Percentiles rank a stretch among this genome's conserved stretches.
Evolutionary conservation across 92 coral and sea anemone species (phyloP).

Genomic region (Bergia puertoricense): DNA sequence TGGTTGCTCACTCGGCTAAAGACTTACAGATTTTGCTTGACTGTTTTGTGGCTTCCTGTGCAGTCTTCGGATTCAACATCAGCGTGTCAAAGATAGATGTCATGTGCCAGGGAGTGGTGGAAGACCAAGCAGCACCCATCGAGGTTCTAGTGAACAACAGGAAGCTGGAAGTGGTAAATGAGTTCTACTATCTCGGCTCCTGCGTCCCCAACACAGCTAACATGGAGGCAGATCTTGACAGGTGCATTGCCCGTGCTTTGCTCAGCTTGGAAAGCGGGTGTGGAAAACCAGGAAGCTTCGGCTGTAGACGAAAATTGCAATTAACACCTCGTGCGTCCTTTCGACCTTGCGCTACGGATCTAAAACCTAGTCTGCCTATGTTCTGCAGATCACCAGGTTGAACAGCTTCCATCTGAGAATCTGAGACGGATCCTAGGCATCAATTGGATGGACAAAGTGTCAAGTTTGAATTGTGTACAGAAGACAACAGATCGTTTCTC

Average conservation of each 20-base stretch:
- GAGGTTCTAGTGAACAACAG: neutral
- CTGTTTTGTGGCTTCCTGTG: neutral
- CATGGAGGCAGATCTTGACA: neutral
- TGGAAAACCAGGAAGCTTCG: neutral
- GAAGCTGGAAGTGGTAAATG: neutral
- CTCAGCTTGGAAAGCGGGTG: no score
- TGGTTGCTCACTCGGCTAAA: neutral
- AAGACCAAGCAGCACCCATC: neutral
- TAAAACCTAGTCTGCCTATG: constrained; percentile 10
- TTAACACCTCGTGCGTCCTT: neutral
- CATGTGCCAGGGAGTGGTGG: neutral
- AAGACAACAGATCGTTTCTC: no score
- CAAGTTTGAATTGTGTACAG: neutral
- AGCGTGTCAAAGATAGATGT: neutral
- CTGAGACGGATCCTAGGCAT: constrained; percentile 8
- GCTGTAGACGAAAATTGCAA: neutral
- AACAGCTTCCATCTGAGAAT: neutral
- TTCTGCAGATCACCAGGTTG: constrained; percentile 8
- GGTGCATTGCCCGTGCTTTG: neutral
- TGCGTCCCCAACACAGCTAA: neutral
- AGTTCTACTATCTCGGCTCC: neutral
- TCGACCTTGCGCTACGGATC: neutral
- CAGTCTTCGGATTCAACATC: constrained; percentile 10
- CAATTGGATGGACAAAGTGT: neutral
- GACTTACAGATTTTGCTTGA: neutral